These are phyloP conservation scores for Bombus superbus DNA, from an alignment of 1,140 invertebrate genomes.

Conservation along the genomic window DNA sequence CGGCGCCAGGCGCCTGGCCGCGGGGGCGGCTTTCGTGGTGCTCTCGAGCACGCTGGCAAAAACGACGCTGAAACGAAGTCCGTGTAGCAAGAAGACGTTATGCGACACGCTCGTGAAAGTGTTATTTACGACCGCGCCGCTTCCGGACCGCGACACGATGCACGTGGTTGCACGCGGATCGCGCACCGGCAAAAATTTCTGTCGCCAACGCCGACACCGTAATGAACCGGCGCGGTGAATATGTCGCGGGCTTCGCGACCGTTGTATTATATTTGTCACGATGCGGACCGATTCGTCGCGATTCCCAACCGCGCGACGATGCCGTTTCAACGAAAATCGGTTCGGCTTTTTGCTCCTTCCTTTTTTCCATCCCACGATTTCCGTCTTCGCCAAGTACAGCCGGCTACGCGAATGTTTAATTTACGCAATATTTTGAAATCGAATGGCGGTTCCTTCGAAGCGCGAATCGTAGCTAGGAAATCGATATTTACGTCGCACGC, in stretches of 20 bases:
- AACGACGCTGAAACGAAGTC: conserved; percentile 56
- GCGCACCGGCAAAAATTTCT: conserved; percentile 47
- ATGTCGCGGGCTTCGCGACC: neutral
- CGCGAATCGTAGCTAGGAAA: conserved; percentile 1
- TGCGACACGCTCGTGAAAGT: conserved; percentile 61
- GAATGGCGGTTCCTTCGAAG: conserved; percentile 10
- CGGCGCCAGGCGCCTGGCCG: conserved; percentile 42
- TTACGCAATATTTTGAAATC: neutral
- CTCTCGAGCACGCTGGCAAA: conserved; percentile 38
- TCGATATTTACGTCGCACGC: conserved; percentile 17
- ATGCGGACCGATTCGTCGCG: neutral
- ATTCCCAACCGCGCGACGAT: neutral
- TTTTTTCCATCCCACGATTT: neutral
- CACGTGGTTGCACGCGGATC: conserved; percentile 2
- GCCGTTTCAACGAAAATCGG: conserved; percentile 1
- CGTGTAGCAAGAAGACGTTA: conserved; percentile 65
- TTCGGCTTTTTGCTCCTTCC: neutral
- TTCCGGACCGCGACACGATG: conserved; percentile 27
- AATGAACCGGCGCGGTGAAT: conserved; percentile 37
- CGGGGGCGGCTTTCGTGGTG: conserved; percentile 19
- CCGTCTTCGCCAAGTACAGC: neutral
- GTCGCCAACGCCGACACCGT: conserved; percentile 31
- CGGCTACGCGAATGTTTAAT: neutral
- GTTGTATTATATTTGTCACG: conserved; percentile 9
- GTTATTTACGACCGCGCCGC: conserved; percentile 57